Evolutionary conservation across 2,888 invertebrate genomes (phyloP), one percentile per base, ranked within the genome.

Genomic region (Nymphalis urticae): DNA sequence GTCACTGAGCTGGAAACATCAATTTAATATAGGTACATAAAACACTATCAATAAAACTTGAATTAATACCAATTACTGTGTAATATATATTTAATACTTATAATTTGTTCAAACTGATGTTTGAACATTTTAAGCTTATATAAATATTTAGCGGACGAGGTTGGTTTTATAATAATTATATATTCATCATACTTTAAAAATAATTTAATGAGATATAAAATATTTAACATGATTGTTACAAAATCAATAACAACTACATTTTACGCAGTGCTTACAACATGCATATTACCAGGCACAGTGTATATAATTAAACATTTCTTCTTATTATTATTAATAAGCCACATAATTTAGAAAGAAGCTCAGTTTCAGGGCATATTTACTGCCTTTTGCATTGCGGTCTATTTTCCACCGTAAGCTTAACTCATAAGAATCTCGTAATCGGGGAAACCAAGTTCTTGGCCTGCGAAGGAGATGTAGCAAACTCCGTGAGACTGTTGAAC

Each of bases 401-500:
- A 47, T 53, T 60, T 62, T 32, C 24, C 42, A 56, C 36, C 60
- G 58, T 13, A 36, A 48, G 60, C 66, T 85, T 87, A 92, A 73
- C 84, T 79, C 75, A 95, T 90, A 69, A 97, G 94, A 77, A 97
- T 90, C 92, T 97, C 97, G 82, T 96, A 97, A 63, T 97, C 96
- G n/a, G 94, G 94, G 93, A 95, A 96, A 62, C 95, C 94, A 68
- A 97, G 85, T 83, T 97, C 97, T 78, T 95, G 94, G 56, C 97
- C 97, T 0, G 92, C 97, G 82, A 95, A 97, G 17, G 97, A 94
- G 87, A 97, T 96, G 94, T 97, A 97, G 84, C 96, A 95, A 65
- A 95, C 95, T 36, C 94, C 95, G 81, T 97, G 97, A 10, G 96
- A 96, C 50, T 95, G 95, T 79, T 97, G 97, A 2, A 97, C 95